Percentiles rank a stretch among this genome's conserved stretches.
Evolutionary conservation across 2,797 vertebrate genomes (phyloP).

Genomic region (Okamejei kenojei): DNA sequence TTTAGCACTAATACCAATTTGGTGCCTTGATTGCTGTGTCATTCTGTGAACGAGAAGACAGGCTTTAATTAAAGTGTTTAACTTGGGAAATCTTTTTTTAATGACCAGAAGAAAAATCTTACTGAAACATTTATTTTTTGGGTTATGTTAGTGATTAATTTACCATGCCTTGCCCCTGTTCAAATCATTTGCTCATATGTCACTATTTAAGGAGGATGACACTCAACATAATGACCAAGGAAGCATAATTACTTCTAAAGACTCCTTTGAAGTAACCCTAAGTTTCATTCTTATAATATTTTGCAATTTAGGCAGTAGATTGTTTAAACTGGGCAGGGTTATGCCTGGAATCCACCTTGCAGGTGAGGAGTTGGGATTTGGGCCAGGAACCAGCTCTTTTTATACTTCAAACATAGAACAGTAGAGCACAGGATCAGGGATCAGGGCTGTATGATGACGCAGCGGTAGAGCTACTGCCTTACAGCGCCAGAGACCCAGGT

Average conservation of each 20-base stretch:
- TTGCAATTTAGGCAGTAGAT: neutral
- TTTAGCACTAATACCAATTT: neutral
- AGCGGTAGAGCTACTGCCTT: no score
- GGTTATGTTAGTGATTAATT: neutral
- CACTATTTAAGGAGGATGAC: neutral
- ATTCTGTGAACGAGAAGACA: neutral
- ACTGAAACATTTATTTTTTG: neutral
- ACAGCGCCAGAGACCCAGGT: no score
- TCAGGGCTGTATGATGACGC: neutral
- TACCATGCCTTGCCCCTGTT: neutral
- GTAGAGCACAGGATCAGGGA: no score
- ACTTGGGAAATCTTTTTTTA: neutral
- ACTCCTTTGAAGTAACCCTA: neutral
- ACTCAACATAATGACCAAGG: no score
- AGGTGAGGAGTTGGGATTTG: neutral
- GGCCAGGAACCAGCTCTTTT: neutral
- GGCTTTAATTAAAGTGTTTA: neutral
- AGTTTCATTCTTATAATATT: neutral
- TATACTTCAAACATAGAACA: no score
- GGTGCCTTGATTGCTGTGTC: neutral
- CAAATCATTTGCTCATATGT: neutral
- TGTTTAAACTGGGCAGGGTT: neutral
- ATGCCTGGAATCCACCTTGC: neutral
- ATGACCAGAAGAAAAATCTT: neutral
- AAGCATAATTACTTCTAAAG: neutral